These are phyloP conservation scores for Euzophera pinguis DNA, from an alignment of 2,888 invertebrate species.

Conservation along the genomic window DNA sequence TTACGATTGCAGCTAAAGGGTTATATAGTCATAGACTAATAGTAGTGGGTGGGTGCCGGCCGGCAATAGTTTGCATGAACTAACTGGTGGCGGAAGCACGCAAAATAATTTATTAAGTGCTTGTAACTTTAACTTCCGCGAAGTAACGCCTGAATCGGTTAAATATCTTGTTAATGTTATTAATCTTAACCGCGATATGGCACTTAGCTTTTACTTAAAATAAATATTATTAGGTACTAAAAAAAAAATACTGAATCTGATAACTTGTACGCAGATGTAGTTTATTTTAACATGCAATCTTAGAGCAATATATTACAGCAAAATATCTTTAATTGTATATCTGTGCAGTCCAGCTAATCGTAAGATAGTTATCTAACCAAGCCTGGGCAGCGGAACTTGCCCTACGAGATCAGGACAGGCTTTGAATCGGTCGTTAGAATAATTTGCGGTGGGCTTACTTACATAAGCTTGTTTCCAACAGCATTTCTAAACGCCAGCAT, in stretches of 20 bases:
- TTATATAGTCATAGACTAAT: no score
- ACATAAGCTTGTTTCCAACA: constrained; percentile 25
- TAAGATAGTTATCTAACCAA: constrained; percentile 7
- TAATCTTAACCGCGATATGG: neutral
- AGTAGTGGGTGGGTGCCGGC: no score
- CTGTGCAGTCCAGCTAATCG: neutral
- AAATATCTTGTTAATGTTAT: no score
- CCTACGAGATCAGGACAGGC: constrained; percentile 29
- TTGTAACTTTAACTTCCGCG: no score
- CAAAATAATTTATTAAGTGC: no score
- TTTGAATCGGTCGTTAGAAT: constrained; percentile 33
- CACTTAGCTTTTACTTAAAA: neutral
- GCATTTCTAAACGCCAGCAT: constrained; percentile 35
- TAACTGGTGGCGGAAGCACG: no score
- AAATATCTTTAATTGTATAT: constrained; percentile 4
- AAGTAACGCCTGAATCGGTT: no score
- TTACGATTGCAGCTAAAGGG: constrained; percentile 29
- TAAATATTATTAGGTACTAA: neutral
- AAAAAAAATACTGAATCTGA: no score
- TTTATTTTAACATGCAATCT: neutral
- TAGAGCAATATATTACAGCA: neutral
- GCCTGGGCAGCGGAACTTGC: constrained; percentile 30
- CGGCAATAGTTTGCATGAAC: no score
- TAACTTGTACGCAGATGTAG: no score
- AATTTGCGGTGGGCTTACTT: constrained; percentile 36